A percentile compares a stretch with the other conserved stretches of the same genome.
Conservation (phyloP, 1,140 invertebrate species). For the Formica exsecta region DNA sequence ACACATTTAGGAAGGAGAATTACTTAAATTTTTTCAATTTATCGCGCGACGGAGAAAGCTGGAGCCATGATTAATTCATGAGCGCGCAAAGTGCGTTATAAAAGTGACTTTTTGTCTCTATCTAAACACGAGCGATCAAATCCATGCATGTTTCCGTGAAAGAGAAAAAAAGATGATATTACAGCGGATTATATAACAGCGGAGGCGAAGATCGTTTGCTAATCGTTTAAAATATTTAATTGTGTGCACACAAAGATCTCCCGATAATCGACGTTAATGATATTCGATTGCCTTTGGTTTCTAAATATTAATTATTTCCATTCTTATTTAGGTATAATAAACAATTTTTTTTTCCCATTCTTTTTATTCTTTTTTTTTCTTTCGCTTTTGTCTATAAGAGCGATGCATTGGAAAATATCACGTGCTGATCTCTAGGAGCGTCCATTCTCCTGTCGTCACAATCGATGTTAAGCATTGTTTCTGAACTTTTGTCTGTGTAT, state of each 20-base stretch:
- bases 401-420: conserved; percentile 39
- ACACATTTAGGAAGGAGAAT: not conserved
- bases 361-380: not conserved
- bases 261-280: conserved; percentile 36
- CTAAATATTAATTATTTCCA: not conserved
- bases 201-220: not conserved
- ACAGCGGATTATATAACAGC: not conserved
- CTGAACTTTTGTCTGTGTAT: conserved; percentile 46
- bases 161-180: conserved; percentile 5
- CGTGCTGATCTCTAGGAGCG: conserved; percentile 54
- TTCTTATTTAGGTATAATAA: not conserved
- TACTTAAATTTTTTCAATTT: conserved; percentile 38
- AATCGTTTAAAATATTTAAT: conserved; percentile 31
- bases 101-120: conserved; percentile 14
- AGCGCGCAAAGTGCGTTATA: conserved; percentile 20
- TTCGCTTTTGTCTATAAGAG: not conserved
- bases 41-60: not conserved
- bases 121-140: not conserved
- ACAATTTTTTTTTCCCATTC: not conserved
- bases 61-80: conserved; percentile 27
- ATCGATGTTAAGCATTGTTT: conserved; percentile 39
- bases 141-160: not conserved
- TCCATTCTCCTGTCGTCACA: not conserved
- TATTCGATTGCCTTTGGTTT: conserved; percentile 35
- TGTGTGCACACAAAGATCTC: not conserved